A percentile compares a stretch with the other conserved stretches of the same genome.
phyloP scores from a whole-genome alignment of 2,888 invertebrate species.

The Thymelicus acteon region DNA sequence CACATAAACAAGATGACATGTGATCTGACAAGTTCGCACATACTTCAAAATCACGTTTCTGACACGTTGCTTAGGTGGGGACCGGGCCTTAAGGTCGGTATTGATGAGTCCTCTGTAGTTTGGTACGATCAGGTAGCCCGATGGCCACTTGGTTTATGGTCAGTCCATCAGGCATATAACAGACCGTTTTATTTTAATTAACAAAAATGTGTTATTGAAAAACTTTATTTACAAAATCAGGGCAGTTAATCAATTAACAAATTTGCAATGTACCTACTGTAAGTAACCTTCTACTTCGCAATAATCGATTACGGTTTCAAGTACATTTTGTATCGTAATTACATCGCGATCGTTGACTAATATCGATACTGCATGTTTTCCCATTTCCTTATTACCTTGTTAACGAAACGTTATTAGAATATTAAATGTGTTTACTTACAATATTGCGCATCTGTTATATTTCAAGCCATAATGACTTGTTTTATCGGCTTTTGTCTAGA shows the following conservation, averaged over 20 bases:
- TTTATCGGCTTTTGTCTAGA: background rate
- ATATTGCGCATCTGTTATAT: background rate
- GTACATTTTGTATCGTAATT: constrained; percentile 22
- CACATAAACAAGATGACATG: too few species aligned
- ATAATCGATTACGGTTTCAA: constrained; percentile 18
- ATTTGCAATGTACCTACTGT: background rate
- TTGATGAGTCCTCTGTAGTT: too few species aligned
- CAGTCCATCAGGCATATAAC: too few species aligned
- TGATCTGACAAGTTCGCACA: too few species aligned
- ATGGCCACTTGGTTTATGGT: too few species aligned
- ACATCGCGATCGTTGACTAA: constrained; percentile 8
- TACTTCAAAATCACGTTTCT: too few species aligned
- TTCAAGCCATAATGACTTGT: constrained; percentile 13
- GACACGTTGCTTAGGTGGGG: too few species aligned
- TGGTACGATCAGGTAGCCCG: too few species aligned
- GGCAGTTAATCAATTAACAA: background rate
- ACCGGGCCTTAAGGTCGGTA: too few species aligned
- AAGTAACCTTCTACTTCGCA: constrained; percentile 21
- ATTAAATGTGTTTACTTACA: background rate
- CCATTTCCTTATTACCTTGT: constrained; percentile 25
- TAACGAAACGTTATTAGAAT: constrained; percentile 19
- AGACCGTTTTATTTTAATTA: too few species aligned
- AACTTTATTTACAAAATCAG: too few species aligned
- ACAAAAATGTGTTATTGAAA: too few species aligned
- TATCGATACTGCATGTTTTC: constrained; percentile 11